These are phyloP conservation scores for Holacanthella duospinosa DNA, from an alignment of 2,888 invertebrate genomes.

Conservation along the genomic window DNA sequence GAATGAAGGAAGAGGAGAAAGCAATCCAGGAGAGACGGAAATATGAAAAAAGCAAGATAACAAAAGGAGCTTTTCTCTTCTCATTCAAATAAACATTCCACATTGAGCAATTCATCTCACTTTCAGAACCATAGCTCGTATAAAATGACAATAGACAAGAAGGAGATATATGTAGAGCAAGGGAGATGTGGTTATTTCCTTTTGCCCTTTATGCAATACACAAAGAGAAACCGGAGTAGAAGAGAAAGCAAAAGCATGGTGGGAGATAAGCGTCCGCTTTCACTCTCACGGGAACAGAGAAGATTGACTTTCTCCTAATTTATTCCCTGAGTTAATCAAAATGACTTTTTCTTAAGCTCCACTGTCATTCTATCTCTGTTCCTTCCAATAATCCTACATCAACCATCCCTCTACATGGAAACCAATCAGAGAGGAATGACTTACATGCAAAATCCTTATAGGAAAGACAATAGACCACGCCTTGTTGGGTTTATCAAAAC, in stretches of 20 bases:
- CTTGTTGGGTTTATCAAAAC: too few relatives aligned
- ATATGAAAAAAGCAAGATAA: conserved; percentile 1
- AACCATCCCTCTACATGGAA: too few relatives aligned
- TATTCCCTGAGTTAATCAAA: conserved; percentile 4
- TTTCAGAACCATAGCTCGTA: not conserved
- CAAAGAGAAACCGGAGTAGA: not conserved
- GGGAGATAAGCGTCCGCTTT: not conserved
- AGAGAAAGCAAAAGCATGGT: not conserved
- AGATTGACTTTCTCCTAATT: not conserved
- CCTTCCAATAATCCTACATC: too few relatives aligned
- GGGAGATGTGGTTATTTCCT: not conserved
- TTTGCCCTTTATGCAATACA: not conserved
- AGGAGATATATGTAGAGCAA: not conserved
- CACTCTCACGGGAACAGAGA: not conserved
- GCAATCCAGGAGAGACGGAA: not conserved
- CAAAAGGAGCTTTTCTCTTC: not conserved
- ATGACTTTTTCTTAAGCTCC: not conserved
- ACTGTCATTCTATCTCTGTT: not conserved
- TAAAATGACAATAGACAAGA: not conserved
- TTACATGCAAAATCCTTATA: too few relatives aligned
- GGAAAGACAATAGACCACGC: too few relatives aligned
- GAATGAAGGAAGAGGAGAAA: not conserved
- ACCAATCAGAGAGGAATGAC: too few relatives aligned
- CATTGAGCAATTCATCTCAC: not conserved
- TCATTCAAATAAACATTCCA: not conserved